Evolutionary conservation across 2,797 vertebrate species (phyloP).

Genomic region (Pangasius macronema): DNA sequence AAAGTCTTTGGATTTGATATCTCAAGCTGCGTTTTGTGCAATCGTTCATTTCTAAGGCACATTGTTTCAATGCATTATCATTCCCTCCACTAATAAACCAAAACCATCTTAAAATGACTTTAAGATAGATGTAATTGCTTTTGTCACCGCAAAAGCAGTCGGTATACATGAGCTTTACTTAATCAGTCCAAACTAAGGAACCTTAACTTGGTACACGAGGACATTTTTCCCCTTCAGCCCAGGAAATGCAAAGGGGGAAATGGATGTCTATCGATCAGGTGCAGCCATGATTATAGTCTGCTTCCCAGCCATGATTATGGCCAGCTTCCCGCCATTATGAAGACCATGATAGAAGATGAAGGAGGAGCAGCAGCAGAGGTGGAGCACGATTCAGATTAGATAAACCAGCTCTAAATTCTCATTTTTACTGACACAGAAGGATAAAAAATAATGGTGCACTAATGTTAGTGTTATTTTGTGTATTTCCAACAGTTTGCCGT

Average conservation of each 20-base stretch:
- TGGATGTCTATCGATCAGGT: constrained; percentile 26
- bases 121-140: constrained; percentile 37
- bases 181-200: constrained; percentile 30
- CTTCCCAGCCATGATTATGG: constrained; percentile 21
- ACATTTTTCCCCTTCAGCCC: not conserved
- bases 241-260: constrained; percentile 25
- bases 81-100: constrained; percentile 55
- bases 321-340: constrained; percentile 31
- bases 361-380: constrained; percentile 16
- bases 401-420: constrained; percentile 13
- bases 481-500: not conserved
- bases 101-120: constrained; percentile 48
- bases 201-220: constrained; percentile 20
- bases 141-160: constrained; percentile 15
- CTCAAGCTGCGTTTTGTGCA: constrained; percentile 69
- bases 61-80: constrained; percentile 74
- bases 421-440: not conserved
- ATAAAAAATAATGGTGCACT: constrained; percentile 3
- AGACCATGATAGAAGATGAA: constrained; percentile 21
- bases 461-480: not conserved
- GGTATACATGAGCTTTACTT: constrained; percentile 29
- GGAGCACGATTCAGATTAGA: constrained; percentile 17
- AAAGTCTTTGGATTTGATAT: constrained; percentile 65
- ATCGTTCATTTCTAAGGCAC: constrained; percentile 91
- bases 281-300: constrained; percentile 1